Percentiles rank a stretch among this genome's conserved stretches.
These are phyloP conservation scores for Mastacembelus armatus DNA, from an alignment of 2,797 vertebrate genomes.

Conservation along the genomic window DNA sequence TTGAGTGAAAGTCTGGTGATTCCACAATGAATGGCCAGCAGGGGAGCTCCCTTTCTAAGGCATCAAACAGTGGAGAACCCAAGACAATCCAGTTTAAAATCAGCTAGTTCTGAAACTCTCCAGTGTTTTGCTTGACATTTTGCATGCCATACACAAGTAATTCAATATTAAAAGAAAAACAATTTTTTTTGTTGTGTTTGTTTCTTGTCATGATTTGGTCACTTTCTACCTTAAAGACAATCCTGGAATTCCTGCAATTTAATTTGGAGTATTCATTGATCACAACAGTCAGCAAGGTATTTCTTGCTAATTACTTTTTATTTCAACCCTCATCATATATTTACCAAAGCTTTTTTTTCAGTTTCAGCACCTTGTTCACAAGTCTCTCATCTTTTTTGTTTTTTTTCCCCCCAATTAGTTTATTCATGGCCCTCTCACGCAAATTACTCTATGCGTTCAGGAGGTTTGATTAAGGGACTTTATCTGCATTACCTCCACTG, in stretches of 20 bases:
- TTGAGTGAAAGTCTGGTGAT: conserved; percentile 10
- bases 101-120: too few species aligned
- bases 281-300: neutral
- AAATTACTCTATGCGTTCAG: conserved; percentile 60
- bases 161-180: too few species aligned
- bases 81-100: too few species aligned
- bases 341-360: conserved; percentile 4
- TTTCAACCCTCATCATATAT: neutral
- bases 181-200: too few species aligned
- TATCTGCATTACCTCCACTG: conserved; percentile 67
- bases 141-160: too few species aligned
- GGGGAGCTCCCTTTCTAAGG: too few species aligned
- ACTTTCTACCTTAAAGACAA: neutral
- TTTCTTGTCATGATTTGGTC: neutral
- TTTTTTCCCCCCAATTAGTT: conserved; percentile 63
- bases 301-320: conserved; percentile 1
- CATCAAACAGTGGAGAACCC: too few species aligned
- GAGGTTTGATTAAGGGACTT: conserved; percentile 62
- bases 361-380: conserved; percentile 2
- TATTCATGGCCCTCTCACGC: conserved; percentile 50
- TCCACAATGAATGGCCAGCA: conserved; percentile 18
- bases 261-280: conserved; percentile 4
- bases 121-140: too few species aligned
- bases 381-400: conserved; percentile 27
- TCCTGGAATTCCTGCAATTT: neutral